phyloP scores from a whole-genome alignment of 1,140 invertebrate species.

The Neodiprion lecontei region DNA sequence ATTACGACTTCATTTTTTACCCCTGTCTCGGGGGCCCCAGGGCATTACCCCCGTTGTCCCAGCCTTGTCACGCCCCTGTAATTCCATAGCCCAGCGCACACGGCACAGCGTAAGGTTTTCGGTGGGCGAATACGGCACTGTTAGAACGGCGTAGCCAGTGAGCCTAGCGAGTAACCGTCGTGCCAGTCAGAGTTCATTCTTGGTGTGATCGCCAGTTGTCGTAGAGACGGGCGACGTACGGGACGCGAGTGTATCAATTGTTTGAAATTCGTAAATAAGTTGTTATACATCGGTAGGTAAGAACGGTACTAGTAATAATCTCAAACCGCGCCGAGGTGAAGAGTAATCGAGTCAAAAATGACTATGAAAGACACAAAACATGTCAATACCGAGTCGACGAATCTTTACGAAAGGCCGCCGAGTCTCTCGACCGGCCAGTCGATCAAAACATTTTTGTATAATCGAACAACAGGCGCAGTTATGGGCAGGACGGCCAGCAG shows the following conservation, averaged over 20 bases:
- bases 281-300: not conserved
- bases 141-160: too few species aligned
- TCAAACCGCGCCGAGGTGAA: too few species aligned
- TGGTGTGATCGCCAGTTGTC: not conserved
- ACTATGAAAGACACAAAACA: conserved; percentile 41
- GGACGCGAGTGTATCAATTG: not conserved
- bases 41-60: too few species aligned
- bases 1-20: too few species aligned
- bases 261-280: not conserved
- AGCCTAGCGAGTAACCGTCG: too few species aligned
- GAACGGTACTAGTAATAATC: too few species aligned
- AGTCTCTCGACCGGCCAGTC: conserved; percentile 40
- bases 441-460: conserved; percentile 70
- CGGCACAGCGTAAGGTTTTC: too few species aligned
- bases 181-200: not conserved
- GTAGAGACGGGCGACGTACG: not conserved
- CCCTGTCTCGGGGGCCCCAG: too few species aligned
- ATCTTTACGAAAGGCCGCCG: conserved; percentile 55
- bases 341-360: not conserved
- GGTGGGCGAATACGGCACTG: too few species aligned
- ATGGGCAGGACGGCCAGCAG: conserved; percentile 74
- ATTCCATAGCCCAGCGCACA: too few species aligned
- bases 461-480: conserved; percentile 73
- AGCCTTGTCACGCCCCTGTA: too few species aligned
- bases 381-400: conserved; percentile 38